Conservation (phyloP, 2,888 invertebrate species). For the Xestia sexstrigata region DNA sequence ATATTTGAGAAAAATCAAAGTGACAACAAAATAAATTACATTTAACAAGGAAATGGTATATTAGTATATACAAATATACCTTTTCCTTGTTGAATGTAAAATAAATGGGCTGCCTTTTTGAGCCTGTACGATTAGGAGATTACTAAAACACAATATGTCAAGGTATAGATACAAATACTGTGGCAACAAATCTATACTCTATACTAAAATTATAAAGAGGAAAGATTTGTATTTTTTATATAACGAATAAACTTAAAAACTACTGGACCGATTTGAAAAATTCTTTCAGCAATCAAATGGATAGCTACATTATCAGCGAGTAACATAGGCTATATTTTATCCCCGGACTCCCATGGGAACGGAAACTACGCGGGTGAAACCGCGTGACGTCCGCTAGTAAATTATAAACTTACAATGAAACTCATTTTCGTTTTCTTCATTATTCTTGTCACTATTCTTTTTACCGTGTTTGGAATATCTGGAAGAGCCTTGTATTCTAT, state of each 20-base stretch:
- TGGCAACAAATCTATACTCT: not conserved
- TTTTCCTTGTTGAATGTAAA: too few relatives aligned
- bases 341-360: too few relatives aligned
- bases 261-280: too few relatives aligned
- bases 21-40: not conserved
- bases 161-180: not conserved
- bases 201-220: too few relatives aligned
- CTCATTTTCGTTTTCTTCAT: constrained; percentile 76
- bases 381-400: too few relatives aligned
- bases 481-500: constrained; percentile 65
- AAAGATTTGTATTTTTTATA: too few relatives aligned
- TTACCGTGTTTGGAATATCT: constrained; percentile 66
- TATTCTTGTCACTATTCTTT: constrained; percentile 66
- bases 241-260: too few relatives aligned
- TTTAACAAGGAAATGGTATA: constrained; percentile 1
- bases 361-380: too few relatives aligned
- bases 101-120: not conserved
- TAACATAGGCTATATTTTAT: too few relatives aligned
- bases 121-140: not conserved
- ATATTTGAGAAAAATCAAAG: not conserved
- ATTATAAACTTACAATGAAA: constrained; percentile 85
- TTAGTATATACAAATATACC: too few relatives aligned
- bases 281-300: too few relatives aligned
- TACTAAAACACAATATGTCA: not conserved
- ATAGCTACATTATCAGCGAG: too few relatives aligned